A percentile compares a stretch with the other conserved stretches of the same genome.
These are phyloP conservation scores for Eristalis intricaria DNA, from an alignment of 2,888 invertebrate genomes.

Conservation along the genomic window DNA sequence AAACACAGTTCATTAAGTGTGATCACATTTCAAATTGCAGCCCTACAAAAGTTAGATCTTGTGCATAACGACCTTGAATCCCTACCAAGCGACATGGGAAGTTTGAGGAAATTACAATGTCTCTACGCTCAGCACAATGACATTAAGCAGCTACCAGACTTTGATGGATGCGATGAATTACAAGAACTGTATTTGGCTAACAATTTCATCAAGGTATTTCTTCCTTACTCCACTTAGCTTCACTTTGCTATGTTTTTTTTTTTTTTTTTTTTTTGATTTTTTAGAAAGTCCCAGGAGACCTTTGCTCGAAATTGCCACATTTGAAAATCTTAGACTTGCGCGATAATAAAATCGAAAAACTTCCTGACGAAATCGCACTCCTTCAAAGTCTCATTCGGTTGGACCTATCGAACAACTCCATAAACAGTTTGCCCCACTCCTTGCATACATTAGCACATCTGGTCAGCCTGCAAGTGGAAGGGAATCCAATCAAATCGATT, in stretches of 20 bases:
- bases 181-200: slow-evolving; percentile 92
- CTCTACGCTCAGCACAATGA: slow-evolving; percentile 92
- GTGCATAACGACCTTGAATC: slow-evolving; percentile 87
- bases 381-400: slow-evolving; percentile 90
- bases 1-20: neutral
- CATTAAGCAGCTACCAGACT: slow-evolving; percentile 88
- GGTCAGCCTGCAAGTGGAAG: slow-evolving; percentile 91
- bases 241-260: slow-evolving; percentile 48
- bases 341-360: slow-evolving; percentile 89
- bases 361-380: slow-evolving; percentile 90
- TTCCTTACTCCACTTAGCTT: too few relatives aligned
- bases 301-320: slow-evolving; percentile 88
- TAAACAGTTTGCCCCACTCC: slow-evolving; percentile 86
- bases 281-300: slow-evolving; percentile 87
- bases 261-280: slow-evolving; percentile 49
- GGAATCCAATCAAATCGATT: slow-evolving; percentile 91
- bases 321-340: slow-evolving; percentile 89
- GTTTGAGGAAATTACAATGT: slow-evolving; percentile 88
- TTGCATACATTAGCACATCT: slow-evolving; percentile 88
- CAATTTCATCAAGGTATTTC: slow-evolving; percentile 88
- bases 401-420: slow-evolving; percentile 91
- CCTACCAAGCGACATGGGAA: slow-evolving; percentile 86
- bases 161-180: slow-evolving; percentile 88
- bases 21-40: slow-evolving; percentile 72
- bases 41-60: slow-evolving; percentile 87